phyloP scores from a whole-genome alignment of 2,113 vertebrate species.

The Scomber scombrus region DNA sequence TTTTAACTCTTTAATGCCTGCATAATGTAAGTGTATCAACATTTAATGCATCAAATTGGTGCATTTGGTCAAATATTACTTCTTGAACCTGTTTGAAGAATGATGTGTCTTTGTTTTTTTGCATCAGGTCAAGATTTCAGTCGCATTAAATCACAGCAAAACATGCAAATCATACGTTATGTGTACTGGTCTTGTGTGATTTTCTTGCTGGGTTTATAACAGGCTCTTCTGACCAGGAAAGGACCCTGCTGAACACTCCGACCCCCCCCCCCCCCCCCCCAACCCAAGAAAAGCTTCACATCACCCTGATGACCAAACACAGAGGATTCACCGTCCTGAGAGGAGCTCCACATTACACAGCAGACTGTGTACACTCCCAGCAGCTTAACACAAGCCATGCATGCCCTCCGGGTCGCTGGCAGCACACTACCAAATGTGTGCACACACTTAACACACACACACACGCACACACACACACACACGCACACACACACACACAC shows the following conservation, averaged over 20 bases:
- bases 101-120: no score
- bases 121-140: no score
- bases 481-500: neutral
- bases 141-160: no score
- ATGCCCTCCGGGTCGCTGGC: slow-evolving; percentile 1
- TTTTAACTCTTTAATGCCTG: neutral
- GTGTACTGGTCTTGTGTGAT: neutral
- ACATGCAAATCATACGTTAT: neutral
- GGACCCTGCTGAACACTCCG: slow-evolving; percentile 12
- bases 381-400: slow-evolving; percentile 58
- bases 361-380: slow-evolving; percentile 7
- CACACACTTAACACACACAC: neutral
- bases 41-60: neutral
- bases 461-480: neutral
- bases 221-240: slow-evolving; percentile 42
- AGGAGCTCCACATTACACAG: slow-evolving; percentile 1
- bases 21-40: neutral
- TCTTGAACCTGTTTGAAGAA: neutral
- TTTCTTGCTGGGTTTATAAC: slow-evolving; percentile 45
- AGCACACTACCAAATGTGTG: neutral
- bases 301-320: slow-evolving; percentile 10
- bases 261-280: neutral
- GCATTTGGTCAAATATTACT: neutral
- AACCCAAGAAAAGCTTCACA: slow-evolving; percentile 4
- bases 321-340: slow-evolving; percentile 21